Base-by-base conservation (phyloP, 2,888 invertebrate species). In the Odontocolon sp. region DNA sequence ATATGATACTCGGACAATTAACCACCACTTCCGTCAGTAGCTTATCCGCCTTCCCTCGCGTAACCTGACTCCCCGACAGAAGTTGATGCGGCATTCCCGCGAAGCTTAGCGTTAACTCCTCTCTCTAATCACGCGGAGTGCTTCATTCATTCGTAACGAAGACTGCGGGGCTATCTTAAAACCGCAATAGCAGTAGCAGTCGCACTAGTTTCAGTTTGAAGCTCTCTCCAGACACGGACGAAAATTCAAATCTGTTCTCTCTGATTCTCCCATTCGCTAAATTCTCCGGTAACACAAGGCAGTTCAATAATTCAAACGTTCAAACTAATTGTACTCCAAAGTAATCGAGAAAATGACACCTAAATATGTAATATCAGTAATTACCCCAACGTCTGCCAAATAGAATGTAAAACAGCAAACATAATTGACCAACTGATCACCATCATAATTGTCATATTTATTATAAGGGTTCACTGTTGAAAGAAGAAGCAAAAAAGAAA, bases 81-180 rank as follows among this genome's bases (percentile, higher is more conserved):
- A 77, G 73, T 77, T 64, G 69, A 72, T 75, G 71, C 67, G 61
- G 36, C 64, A 66, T 74, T 80, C 74, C 69, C 70, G 72, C 59
- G 57, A 72, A 74, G 63, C 68, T 74, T 61, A 69, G 23, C 61
- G 42, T 68, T 70, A 75, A 79, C 42, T 74, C 64, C 71, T 52
- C 73, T 59, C 72, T 81, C 81, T 82, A 84, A 84, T 84, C 81
- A 79, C 72, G 63, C 80, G 79, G 70, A 84, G 84, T 84, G 83
- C 82, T 77, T 82, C 82, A 80, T 84, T 78, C 80, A 85, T 85
- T 83, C 77, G 61, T 85, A 83, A 84, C 77, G 83, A 82, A 78
- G 77, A 77, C 67, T 63, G 38, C 66, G 31, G 26, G 45, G 38
- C 68, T 73, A 77, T 77, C 63, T 40, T 2, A 33, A 57, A 36